Base-by-base conservation (phyloP, 2,797 vertebrate genomes). In the Anguilla marmorata region DNA sequence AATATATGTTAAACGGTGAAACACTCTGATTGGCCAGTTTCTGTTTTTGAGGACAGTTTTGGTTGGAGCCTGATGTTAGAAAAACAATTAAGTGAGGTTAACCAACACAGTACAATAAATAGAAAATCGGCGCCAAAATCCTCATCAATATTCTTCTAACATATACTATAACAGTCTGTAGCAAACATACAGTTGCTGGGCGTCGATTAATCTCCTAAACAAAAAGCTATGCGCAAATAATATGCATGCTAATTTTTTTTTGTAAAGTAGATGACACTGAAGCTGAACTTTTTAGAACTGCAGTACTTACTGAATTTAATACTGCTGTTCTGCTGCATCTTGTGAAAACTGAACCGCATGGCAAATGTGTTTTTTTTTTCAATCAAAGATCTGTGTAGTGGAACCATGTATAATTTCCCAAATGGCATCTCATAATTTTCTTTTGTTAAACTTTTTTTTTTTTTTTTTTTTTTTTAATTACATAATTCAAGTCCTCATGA, bases 401-500 rank as follows among this genome's bases (percentile, higher is more conserved):
- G 87, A 86, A 60, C 69, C 85, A 30, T 79, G 54, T 74, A 85
- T 85, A 33, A 88, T 88, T 76, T 85, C 84, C 69, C 87, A 85
- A 79, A 63, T 50, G 84, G 72, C 41, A 52, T 66, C 74, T 88
- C 37, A 58, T 69, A 69, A 85, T 76, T 86, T 85, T 87, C 84
- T 50, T 89, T 88, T 88, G 76, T 88, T 84, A 88, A 89, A 88
- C 27, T 63, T 86, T 56, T 50, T 52, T 52, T 19, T 63, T 56
- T 50, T 52, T 52, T 19, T 63, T 86, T 56, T 50, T 52, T 52
- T 56, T 85, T 63, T 72, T 48, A 45, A 86, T 88, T 85, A 86
- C 45, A 66, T 88, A 52, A 48, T 89, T 89, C 82, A 86, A 86
- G 24, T 27, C 48, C n/a, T 82, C 30, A 79, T 88, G 87, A 89